Evolutionary conservation across 1,140 invertebrate species (phyloP).

Genomic region (Tyrophagus putrescentiae): DNA sequence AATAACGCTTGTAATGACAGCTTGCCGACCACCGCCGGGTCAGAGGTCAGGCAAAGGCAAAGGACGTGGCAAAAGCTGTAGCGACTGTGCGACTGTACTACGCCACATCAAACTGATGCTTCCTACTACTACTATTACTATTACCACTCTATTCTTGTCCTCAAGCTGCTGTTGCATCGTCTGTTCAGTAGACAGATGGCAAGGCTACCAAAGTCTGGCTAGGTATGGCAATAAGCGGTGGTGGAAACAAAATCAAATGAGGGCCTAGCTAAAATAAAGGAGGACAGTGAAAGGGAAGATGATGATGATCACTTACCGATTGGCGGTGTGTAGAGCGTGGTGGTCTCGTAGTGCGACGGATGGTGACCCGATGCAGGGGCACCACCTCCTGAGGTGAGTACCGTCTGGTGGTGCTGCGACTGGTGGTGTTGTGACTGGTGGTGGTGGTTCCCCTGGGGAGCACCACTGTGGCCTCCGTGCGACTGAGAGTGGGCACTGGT

Average conservation of each 20-base stretch:
- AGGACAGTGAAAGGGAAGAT: not conserved
- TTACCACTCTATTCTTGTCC: too few species aligned
- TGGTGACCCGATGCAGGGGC: not conserved
- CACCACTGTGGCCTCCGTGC: too few species aligned
- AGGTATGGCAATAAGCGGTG: too few species aligned
- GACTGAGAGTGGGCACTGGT: constrained; percentile 5
- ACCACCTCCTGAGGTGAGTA: constrained; percentile 1
- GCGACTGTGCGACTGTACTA: too few species aligned
- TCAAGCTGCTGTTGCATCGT: too few species aligned
- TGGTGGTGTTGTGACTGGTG: constrained; percentile 4
- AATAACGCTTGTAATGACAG: constrained; percentile 11
- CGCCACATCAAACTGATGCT: too few species aligned
- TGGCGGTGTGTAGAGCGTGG: constrained; percentile 24
- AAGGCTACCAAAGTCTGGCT: too few species aligned
- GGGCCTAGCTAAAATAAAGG: not conserved
- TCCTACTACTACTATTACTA: too few species aligned
- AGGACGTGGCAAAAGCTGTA: too few species aligned
- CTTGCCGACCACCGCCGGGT: not conserved
- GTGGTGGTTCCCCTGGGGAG: not conserved
- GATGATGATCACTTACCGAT: constrained; percentile 21
- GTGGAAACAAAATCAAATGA: too few species aligned
- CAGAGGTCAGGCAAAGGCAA: not conserved
- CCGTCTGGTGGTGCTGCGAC: constrained; percentile 1
- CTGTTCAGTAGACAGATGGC: too few species aligned
- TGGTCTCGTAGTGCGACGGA: constrained; percentile 22